Base-by-base conservation (phyloP, 2,113 vertebrate species). In the Corydoras maculifer region DNA sequence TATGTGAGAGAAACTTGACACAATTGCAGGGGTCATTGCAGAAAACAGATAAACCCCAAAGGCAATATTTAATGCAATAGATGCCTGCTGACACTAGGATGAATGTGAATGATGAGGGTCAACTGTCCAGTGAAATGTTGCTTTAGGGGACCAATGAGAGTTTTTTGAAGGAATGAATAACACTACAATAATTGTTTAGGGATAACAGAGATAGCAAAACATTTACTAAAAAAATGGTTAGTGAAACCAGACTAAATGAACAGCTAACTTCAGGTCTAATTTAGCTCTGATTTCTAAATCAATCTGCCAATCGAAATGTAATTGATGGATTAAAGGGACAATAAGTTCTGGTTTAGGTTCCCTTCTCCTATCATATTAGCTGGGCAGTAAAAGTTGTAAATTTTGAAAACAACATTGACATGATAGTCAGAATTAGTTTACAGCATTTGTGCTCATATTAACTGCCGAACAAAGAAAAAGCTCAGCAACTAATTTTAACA, bases 31-130 rank as follows among this genome's bases (percentile, higher is more conserved):
- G 65, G 64, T 66, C 54, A 64, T 51, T 50, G 50, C 57, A 30
- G 62, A 75, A 62, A 53, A 55, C 53, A 70, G 63, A 60, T 51
- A 60, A 69, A 70, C 32, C 67, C 61, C 62, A 4, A 14, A 18
- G 61, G 62, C 67, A 29, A 58, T 74, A 73, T 65, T 60, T 63
- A 62, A 69, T 58, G 53, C 64, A 50, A 54, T 51, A 62, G 72
- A 58, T 57, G 65, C 58, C 62, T 57, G 65, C 71, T 57, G 74
- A 70, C 55, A 32, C 54, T 77, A 13, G 53, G 43, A 78, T 80
- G 61, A 79, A 79, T 81, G 74, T 71, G 63, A 81, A 80, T 65
- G 71, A 68, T 13, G 18, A 35, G 48, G 75, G 76, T 79, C 79
- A 79, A 73, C 54, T 75, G 65, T 9, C 62, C 60, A 65, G 31